Conservation (phyloP, 2,797 vertebrate species). For the Salarias fasciatus region DNA sequence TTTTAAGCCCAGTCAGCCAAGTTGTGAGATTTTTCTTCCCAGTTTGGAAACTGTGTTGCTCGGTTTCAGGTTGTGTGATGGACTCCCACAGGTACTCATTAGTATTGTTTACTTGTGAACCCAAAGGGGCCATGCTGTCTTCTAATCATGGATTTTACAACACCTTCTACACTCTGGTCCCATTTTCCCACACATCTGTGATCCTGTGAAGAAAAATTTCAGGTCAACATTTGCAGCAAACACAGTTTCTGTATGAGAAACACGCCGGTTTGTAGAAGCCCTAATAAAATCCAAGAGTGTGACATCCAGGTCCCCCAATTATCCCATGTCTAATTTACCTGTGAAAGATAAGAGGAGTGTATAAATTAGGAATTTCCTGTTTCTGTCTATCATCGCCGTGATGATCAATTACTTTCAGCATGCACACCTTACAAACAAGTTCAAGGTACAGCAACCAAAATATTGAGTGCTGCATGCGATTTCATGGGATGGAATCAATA, state of each 20-base stretch:
- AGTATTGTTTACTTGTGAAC: constrained; percentile 71
- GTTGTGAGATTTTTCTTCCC: constrained; percentile 29
- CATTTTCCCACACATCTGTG: constrained; percentile 55
- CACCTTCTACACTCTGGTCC: constrained; percentile 43
- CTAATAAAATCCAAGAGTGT: constrained; percentile 3
- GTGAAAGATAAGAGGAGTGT: background rate
- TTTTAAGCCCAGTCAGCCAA: constrained; percentile 28
- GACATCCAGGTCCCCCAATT: background rate
- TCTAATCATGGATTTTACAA: constrained; percentile 69
- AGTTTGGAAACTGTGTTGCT: constrained; percentile 51
- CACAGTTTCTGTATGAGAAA: constrained; percentile 1
- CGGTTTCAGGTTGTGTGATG: constrained; percentile 64
- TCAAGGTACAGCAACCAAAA: constrained; percentile 48
- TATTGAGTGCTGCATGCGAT: constrained; percentile 47
- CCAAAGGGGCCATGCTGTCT: constrained; percentile 53
- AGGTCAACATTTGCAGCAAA: constrained; percentile 31
- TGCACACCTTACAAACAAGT: constrained; percentile 39
- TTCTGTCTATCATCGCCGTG: constrained; percentile 15
- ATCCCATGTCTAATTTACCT: background rate
- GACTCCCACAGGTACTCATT: constrained; percentile 75
- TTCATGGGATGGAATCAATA: constrained; percentile 56
- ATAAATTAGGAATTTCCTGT: constrained; percentile 8
- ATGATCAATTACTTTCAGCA: constrained; percentile 22
- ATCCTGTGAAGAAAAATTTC: constrained; percentile 51
- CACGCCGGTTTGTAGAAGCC: background rate